These are phyloP conservation scores for Micromussa lordhowensis DNA, from an alignment of 92 coral and sea anemone genomes.

Conservation along the genomic window DNA sequence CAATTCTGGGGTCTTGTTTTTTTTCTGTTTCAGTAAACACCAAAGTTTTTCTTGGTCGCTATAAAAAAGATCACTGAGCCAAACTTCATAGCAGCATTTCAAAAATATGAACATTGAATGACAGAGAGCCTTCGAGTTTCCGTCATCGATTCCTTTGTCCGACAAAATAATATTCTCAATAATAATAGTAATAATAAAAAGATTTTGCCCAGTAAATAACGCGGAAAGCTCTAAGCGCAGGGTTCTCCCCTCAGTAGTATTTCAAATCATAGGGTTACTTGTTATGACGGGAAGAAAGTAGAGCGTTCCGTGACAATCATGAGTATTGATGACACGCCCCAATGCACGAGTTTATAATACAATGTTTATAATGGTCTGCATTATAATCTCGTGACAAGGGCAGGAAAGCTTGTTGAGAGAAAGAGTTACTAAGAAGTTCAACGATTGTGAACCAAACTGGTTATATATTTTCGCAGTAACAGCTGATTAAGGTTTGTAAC, in stretches of 20 bases:
- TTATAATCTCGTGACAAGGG: conserved; percentile 17
- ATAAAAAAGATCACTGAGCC: too few species aligned
- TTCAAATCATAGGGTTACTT: not conserved
- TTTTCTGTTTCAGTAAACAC: too few species aligned
- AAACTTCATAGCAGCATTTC: not conserved
- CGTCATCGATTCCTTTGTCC: not conserved
- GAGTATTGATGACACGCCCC: conserved; percentile 15
- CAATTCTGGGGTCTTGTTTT: not conserved
- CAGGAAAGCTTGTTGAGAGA: too few species aligned
- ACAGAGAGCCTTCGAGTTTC: too few species aligned
- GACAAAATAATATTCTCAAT: not conserved
- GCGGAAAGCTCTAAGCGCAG: too few species aligned
- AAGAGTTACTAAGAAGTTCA: not conserved
- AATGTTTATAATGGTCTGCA: not conserved
- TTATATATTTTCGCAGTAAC: not conserved
- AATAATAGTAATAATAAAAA: too few species aligned
- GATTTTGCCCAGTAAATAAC: not conserved
- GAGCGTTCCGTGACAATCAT: not conserved
- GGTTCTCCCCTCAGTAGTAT: too few species aligned
- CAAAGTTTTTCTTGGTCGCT: too few species aligned
- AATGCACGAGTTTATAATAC: not conserved
- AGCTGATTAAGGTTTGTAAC: conserved; percentile 18
- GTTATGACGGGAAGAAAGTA: not conserved
- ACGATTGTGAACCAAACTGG: not conserved
- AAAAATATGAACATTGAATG: not conserved